Evolutionary conservation across 2,888 invertebrate genomes (phyloP), one percentile per base, ranked within the genome.

Genomic region (Amiota mariae): DNA sequence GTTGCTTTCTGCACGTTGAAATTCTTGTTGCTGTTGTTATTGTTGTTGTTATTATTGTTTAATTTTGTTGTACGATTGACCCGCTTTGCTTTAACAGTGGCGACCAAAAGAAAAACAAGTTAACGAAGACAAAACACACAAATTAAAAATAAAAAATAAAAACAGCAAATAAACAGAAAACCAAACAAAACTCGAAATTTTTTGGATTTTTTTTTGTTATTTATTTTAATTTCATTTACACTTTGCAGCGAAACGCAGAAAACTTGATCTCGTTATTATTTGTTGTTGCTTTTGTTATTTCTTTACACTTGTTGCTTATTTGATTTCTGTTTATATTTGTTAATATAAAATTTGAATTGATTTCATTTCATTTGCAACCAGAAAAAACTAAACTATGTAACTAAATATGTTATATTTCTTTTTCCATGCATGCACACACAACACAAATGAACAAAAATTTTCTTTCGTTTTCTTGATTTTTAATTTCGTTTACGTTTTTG

Each of bases 101-200:
- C 67, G 20, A 68, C 67, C 67, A 68, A 68, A 54, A 68, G 67
- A 51, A 68, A 68, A 68, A 68, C 67, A 68, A 68, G 67, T 68
- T 68, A 54, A 68, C 20, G 54, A 54, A 15, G 49, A 66, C n/a
- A 66, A 66, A 54, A 54, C 15, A 12, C 54, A n/a, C n/a, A 64
- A 64, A 15, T 10, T 48, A 66, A 66, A 51, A 49, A 51, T 13
- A 20, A n/a, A n/a, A 12, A 68, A 68, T 36, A 63, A 46, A 51
- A n/a, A 24, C 51, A 54, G 12, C 48, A 47, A 48, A 66, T 36
- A 24, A 10, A 57, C n/a, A 59, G 36, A 59, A 59, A 59, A 18
- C 24, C 18, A 59, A 59, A n/a, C 12, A 59, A 59, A 18, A 18
- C 59, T 20, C 46, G 36, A 24, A 36, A 46, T 10, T 4, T 59